Conservation (phyloP, 2,797 vertebrate species). For the Sciurus carolinensis region DNA sequence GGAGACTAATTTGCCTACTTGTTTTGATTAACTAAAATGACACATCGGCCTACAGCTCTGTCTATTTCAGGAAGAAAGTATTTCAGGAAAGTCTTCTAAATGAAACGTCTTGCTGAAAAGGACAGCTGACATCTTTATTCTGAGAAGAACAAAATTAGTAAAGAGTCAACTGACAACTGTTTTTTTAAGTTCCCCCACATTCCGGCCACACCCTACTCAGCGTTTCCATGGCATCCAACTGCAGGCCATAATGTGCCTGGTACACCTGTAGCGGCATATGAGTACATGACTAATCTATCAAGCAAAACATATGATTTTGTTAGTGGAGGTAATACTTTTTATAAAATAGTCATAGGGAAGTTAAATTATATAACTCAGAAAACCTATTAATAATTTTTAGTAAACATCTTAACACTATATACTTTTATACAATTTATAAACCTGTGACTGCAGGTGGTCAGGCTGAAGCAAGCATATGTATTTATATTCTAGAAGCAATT, state of each 20-base stretch:
- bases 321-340: slow-evolving; percentile 78
- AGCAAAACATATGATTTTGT: slow-evolving; percentile 81
- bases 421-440: slow-evolving; percentile 83
- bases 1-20: slow-evolving; percentile 81
- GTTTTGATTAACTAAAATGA: slow-evolving; percentile 87
- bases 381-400: slow-evolving; percentile 86
- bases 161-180: slow-evolving; percentile 78
- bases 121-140: slow-evolving; percentile 80
- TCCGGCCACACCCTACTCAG: slow-evolving; percentile 71
- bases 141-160: slow-evolving; percentile 79
- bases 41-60: slow-evolving; percentile 79
- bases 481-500: slow-evolving; percentile 72
- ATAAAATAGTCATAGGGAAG: slow-evolving; percentile 82
- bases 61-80: slow-evolving; percentile 84
- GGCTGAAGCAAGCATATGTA: slow-evolving; percentile 73
- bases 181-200: slow-evolving; percentile 71
- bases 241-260: background rate
- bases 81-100: slow-evolving; percentile 84
- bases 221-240: slow-evolving; percentile 65
- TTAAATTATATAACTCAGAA: slow-evolving; percentile 81
- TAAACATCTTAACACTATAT: slow-evolving; percentile 81
- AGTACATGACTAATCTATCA: slow-evolving; percentile 80
- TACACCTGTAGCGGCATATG: slow-evolving; percentile 64
- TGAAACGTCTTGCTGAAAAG: slow-evolving; percentile 81
- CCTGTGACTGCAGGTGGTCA: slow-evolving; percentile 70